Evolutionary conservation across 2,888 invertebrate genomes (phyloP).

Genomic region (Arrhopalites spinosus): DNA sequence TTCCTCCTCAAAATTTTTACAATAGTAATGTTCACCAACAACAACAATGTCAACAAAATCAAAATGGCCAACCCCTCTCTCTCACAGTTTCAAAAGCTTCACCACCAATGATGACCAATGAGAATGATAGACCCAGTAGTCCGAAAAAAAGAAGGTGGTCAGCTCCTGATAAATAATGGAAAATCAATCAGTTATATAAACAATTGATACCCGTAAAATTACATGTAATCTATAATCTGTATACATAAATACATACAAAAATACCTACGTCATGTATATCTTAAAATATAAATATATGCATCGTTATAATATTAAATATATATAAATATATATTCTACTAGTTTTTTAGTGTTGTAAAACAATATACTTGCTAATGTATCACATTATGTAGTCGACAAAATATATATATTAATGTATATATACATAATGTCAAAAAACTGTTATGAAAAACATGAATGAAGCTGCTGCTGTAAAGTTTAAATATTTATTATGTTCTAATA

Average conservation of each 20-base stretch:
- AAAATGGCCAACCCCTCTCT: background rate
- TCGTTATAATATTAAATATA: background rate
- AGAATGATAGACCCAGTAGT: conserved; percentile 45
- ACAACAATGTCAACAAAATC: background rate
- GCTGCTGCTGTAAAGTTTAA: background rate
- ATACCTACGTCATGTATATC: conserved; percentile 24
- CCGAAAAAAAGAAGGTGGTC: conserved; percentile 66
- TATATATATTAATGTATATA: no score
- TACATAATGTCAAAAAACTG: no score
- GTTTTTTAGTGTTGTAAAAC: no score
- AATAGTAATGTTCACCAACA: conserved; percentile 3
- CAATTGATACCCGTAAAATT: background rate
- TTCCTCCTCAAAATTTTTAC: conserved; percentile 5
- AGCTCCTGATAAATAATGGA: conserved; percentile 62
- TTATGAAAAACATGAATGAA: background rate
- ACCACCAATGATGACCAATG: conserved; percentile 17
- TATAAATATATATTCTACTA: background rate
- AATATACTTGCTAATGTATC: no score
- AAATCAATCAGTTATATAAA: background rate
- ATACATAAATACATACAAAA: background rate
- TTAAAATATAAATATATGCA: background rate
- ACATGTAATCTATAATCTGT: background rate
- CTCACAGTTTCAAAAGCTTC: background rate
- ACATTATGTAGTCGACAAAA: no score
- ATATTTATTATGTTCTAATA: background rate